phyloP scores from a whole-genome alignment of 2,888 invertebrate genomes.

The Tolmerus cingulatus region DNA sequence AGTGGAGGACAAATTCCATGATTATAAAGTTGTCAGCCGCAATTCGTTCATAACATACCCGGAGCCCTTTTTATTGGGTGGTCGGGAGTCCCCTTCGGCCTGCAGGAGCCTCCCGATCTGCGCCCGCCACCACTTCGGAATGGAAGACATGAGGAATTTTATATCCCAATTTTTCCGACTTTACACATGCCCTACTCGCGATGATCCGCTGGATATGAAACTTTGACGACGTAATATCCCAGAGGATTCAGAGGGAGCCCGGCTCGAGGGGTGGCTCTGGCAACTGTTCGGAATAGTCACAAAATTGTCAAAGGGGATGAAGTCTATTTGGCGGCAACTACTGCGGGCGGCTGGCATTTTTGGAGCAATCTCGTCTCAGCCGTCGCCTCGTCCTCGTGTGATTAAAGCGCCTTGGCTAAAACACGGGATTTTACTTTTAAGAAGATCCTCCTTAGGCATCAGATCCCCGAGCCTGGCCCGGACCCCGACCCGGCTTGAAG shows the following conservation, averaged over 20 bases:
- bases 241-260: not conserved
- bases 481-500: not conserved
- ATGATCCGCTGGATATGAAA: slow-evolving; percentile 3
- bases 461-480: too few relatives aligned
- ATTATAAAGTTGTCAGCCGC: slow-evolving; percentile 36
- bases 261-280: not conserved
- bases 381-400: not conserved
- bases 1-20: slow-evolving; percentile 24
- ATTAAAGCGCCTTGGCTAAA: not conserved
- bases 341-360: not conserved
- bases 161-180: slow-evolving; percentile 16
- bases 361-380: not conserved
- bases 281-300: slow-evolving; percentile 9
- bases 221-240: slow-evolving; percentile 21
- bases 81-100: not conserved
- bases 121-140: too few relatives aligned
- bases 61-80: slow-evolving; percentile 2
- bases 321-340: slow-evolving; percentile 13
- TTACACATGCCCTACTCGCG: not conserved
- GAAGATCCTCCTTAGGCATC: not conserved
- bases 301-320: slow-evolving; percentile 26
- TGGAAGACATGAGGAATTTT: not conserved
- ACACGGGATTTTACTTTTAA: not conserved
- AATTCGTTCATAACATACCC: slow-evolving; percentile 24
- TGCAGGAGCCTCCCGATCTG: not conserved